Evolutionary conservation across 1,140 invertebrate species (phyloP), one percentile per base, ranked within the genome.

Genomic region (Zaprionus tsacasi): DNA sequence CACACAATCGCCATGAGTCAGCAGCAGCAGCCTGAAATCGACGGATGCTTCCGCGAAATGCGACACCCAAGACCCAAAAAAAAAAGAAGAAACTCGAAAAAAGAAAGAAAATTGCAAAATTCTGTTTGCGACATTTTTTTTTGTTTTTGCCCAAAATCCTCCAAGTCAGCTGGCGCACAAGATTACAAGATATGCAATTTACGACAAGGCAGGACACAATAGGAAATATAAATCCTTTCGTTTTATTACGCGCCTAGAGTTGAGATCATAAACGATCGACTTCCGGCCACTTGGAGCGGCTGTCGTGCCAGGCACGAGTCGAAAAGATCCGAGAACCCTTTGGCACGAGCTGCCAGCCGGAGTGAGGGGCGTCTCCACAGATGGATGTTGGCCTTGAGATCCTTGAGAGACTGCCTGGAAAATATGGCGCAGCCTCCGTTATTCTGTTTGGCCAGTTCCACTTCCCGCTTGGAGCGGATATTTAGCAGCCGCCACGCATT

Each of bases 171-270:
- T 88, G 82, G 75, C 71, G 58, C 52, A 50, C 30, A 50, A 80
- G 78, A 78, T 86, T 82, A 82, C 79, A 87, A 87, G 82, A 76
- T 86, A 81, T 82, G 79, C 78, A 79, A 76, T 86, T 82, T 85
- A 76, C 36, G 63, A 66, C 40, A n/a, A 45, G n/a, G 40, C 40
- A 45, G n/a, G 40, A n/a, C 52, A 88, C 81, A 88, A 86, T 85
- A 66, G 87, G 86, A 90, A 91, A 91, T 87, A 90, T 90, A 91
- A 90, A 90, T 90, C 86, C 86, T 87, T 90, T 90, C 87, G 82
- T 91, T 90, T 90, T 90, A 91, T 90, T 88, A 77, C 79, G 57
- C 50, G n/a, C 59, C 35, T 56, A 56, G 59, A 76, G 71, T 57
- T 52, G 17, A 72, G 61, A 71, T 60, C 48, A 66, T 52, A 69